Conservation (phyloP, 2,113 vertebrate species). For the Elephantulus edwardii region DNA sequence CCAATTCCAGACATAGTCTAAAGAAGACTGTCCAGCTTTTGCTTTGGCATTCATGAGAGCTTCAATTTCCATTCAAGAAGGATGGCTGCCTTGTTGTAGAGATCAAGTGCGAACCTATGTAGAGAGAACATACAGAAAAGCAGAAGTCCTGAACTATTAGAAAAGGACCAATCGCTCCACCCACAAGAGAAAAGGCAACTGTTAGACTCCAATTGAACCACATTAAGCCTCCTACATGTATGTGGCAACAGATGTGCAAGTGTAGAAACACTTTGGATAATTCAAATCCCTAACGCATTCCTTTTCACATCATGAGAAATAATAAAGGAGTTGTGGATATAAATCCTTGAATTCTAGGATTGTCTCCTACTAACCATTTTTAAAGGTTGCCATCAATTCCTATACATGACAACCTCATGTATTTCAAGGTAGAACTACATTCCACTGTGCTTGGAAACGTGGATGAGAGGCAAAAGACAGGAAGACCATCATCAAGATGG, state of each 20-base stretch:
- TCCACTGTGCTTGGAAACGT: neutral
- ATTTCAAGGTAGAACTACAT: too few relatives aligned
- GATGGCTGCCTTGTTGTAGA: neutral
- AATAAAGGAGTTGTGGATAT: neutral
- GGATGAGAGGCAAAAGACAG: too few relatives aligned
- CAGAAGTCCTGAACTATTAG: neutral
- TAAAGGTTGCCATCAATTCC: too few relatives aligned
- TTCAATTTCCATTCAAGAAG: neutral
- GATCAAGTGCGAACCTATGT: fast-evolving
- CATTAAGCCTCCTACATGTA: neutral
- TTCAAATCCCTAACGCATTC: neutral
- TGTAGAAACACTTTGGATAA: neutral
- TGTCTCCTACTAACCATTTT: neutral
- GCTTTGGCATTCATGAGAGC: neutral
- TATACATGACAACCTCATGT: too few relatives aligned
- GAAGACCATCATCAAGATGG: too few relatives aligned
- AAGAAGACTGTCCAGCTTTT: neutral
- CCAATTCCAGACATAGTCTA: neutral
- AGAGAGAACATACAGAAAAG: neutral
- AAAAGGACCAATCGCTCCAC: neutral
- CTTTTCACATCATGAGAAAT: neutral
- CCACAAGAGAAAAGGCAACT: neutral
- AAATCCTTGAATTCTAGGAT: neutral
- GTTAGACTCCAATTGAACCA: neutral
- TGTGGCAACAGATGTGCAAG: neutral